Evolutionary conservation across 2,113 vertebrate genomes (phyloP).

Genomic region (Anseranas semipalmata): DNA sequence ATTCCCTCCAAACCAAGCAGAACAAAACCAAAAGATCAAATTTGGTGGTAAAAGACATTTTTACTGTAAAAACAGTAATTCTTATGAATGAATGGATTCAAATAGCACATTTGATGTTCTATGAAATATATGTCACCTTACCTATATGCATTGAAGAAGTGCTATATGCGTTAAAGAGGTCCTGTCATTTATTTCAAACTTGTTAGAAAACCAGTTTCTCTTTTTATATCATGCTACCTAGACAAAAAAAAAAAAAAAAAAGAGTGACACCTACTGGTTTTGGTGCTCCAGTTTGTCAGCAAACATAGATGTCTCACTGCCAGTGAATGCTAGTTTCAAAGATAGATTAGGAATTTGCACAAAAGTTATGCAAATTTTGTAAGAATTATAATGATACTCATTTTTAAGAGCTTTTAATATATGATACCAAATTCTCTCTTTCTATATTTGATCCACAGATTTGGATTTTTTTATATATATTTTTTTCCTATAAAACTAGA

Average conservation of each 20-base stretch:
- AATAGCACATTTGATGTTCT: neutral
- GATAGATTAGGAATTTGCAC: neutral
- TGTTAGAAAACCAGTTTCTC: neutral
- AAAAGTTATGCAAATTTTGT: neutral
- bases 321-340: neutral
- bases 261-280: neutral
- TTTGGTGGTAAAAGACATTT: neutral
- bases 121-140: neutral
- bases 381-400: neutral
- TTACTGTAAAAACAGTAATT: neutral
- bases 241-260: neutral
- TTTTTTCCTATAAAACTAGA: neutral
- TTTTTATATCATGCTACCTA: neutral
- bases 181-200: neutral
- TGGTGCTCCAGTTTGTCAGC: neutral
- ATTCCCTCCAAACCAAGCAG: neutral
- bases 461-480: neutral
- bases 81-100: neutral
- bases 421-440: neutral
- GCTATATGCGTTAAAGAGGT: neutral
- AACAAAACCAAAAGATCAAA: neutral
- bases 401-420: neutral
- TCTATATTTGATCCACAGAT: neutral
- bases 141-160: neutral
- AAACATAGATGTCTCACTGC: neutral